phyloP scores from a whole-genome alignment of 2,888 invertebrate genomes.

The Deroplatys truncata region DNA sequence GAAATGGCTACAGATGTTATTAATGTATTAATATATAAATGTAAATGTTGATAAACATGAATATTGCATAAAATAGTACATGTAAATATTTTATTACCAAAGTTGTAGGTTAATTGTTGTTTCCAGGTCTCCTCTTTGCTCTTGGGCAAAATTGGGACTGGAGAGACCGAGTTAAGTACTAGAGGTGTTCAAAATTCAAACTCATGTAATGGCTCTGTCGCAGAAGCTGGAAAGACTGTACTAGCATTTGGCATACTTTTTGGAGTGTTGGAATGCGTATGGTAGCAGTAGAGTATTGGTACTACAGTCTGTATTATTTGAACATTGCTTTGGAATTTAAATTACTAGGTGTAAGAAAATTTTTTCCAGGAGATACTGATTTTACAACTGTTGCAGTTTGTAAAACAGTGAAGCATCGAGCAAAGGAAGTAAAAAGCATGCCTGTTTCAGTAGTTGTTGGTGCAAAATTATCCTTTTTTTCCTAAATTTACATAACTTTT shows the following conservation, averaged over 20 bases:
- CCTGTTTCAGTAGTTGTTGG: slow-evolving; percentile 41
- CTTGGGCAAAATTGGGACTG: slow-evolving; percentile 66
- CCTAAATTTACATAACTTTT: slow-evolving; percentile 30
- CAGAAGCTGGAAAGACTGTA: slow-evolving; percentile 20
- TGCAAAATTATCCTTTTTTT: slow-evolving; percentile 37
- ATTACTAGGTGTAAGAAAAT: slow-evolving; percentile 43
- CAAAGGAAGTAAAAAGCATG: slow-evolving; percentile 43
- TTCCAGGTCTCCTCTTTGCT: slow-evolving; percentile 90
- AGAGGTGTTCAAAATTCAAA: slow-evolving; percentile 24
- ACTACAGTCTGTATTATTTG: slow-evolving; percentile 29
- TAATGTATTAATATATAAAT: background rate
- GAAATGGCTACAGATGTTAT: background rate
- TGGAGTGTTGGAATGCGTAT: slow-evolving; percentile 26
- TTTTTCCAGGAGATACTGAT: slow-evolving; percentile 44
- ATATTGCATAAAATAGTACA: background rate
- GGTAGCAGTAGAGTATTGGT: slow-evolving; percentile 38
- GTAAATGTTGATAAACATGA: background rate
- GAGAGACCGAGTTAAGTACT: slow-evolving; percentile 22
- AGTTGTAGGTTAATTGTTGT: slow-evolving; percentile 41
- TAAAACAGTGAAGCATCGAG: slow-evolving; percentile 48
- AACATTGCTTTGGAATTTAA: slow-evolving; percentile 19
- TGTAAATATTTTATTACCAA: slow-evolving; percentile 5
- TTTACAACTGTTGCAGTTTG: slow-evolving; percentile 45
- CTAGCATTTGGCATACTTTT: slow-evolving; percentile 16
- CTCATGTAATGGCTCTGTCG: slow-evolving; percentile 27